Evolutionary conservation across 2,888 invertebrate genomes (phyloP).

Genomic region (Acronicta leporina): DNA sequence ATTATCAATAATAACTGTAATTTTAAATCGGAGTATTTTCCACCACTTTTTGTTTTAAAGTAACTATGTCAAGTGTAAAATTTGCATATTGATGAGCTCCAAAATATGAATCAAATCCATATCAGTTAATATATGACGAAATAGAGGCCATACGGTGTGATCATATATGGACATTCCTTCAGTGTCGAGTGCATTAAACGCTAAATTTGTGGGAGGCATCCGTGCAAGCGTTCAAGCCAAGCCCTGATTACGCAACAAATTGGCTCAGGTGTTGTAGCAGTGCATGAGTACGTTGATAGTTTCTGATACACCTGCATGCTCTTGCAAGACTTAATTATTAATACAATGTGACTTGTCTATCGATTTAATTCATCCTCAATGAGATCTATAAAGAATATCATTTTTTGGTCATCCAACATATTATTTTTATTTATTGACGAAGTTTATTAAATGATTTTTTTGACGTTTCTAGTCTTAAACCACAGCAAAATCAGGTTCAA

Average conservation of each 20-base stretch:
- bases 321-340: conserved; percentile 48
- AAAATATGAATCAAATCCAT: conserved; percentile 33
- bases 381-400: background rate
- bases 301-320: conserved; percentile 62
- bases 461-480: background rate
- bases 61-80: conserved; percentile 4
- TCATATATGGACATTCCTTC: conserved; percentile 65
- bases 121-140: conserved; percentile 48
- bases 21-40: conserved; percentile 14
- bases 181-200: conserved; percentile 71
- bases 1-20: conserved; percentile 12
- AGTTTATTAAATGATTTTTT: conserved; percentile 3
- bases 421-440: no score
- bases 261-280: conserved; percentile 62
- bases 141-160: conserved; percentile 45
- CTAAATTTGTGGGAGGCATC: conserved; percentile 71
- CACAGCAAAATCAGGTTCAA: conserved; percentile 13
- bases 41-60: background rate
- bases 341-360: conserved; percentile 22
- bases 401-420: no score
- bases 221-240: conserved; percentile 65
- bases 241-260: conserved; percentile 74
- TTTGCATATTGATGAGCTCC: conserved; percentile 9
- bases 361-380: conserved; percentile 16
- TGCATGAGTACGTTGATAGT: conserved; percentile 59